Percentiles rank a stretch among this genome's conserved stretches.
Conservation (phyloP, 2,888 invertebrate genomes). For the Zaprionus obscuricornis region DNA sequence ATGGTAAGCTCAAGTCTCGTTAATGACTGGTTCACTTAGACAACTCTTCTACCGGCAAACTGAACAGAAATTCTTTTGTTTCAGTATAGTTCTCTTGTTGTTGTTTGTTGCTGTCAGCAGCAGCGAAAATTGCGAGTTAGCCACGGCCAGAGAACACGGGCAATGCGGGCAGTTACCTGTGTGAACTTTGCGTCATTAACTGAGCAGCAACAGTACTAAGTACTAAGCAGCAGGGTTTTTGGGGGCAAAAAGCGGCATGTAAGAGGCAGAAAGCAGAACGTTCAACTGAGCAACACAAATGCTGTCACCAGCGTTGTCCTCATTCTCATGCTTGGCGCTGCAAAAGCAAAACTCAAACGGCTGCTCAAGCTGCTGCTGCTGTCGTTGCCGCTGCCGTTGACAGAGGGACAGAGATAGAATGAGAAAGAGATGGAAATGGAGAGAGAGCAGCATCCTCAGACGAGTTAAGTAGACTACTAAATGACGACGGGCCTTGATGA, state of each 20-base stretch:
- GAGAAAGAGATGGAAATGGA: no score
- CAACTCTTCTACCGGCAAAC: no score
- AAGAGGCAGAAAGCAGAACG: conserved; percentile 14
- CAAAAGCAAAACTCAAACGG: conserved; percentile 57
- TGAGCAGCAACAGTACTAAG: conserved; percentile 26
- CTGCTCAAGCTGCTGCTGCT: conserved; percentile 64
- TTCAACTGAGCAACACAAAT: conserved; percentile 63
- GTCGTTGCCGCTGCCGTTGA: conserved; percentile 23
- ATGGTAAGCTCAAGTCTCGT: no score
- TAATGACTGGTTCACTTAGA: no score
- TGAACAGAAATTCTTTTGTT: conserved; percentile 49
- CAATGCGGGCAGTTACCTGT: conserved; percentile 56
- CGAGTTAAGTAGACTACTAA: conserved; percentile 79
- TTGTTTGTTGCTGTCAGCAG: conserved; percentile 42
- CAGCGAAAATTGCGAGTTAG: conserved; percentile 46
- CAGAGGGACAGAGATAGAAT: no score
- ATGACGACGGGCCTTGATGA: conserved; percentile 59
- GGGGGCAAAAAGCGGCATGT: not conserved
- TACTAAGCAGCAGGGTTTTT: not conserved
- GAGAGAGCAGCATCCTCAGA: conserved; percentile 66
- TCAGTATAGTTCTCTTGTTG: conserved; percentile 32
- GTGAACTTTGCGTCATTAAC: conserved; percentile 69
- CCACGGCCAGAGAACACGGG: conserved; percentile 27
- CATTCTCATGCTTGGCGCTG: conserved; percentile 11
- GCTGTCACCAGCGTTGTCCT: conserved; percentile 52